phyloP scores from a whole-genome alignment of 37 sponge, comb jelly and placozoan species.

The Oopsacas minuta region DNA sequence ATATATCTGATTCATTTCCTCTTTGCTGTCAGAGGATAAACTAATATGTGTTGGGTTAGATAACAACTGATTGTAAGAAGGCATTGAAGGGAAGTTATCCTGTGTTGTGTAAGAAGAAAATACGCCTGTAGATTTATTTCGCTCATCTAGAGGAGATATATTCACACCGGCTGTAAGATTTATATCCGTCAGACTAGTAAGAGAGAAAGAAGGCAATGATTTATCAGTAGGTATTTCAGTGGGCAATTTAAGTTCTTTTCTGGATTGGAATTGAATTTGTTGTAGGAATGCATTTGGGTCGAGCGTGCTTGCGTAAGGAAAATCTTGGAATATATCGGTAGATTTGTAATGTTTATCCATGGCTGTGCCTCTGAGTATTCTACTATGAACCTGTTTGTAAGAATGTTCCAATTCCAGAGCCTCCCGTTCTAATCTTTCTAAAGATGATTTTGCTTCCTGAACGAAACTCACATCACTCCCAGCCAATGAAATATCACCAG shows the following conservation, averaged over 20 bases:
- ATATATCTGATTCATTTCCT: background rate
- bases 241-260: background rate
- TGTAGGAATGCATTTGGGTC: background rate
- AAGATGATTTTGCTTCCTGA: background rate
- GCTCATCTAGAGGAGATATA: background rate
- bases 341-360: background rate
- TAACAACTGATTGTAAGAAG: background rate
- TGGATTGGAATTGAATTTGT: background rate
- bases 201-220: background rate
- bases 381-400: background rate
- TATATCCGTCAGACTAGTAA: background rate
- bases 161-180: background rate
- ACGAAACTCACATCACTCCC: background rate
- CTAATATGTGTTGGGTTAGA: background rate
- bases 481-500: background rate
- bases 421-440: background rate
- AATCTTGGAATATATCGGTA: background rate
- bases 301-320: background rate
- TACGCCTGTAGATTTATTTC: background rate
- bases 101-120: background rate
- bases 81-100: background rate
- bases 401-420: background rate
- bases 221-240: background rate
- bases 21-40: background rate
- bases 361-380: background rate